phyloP scores from a whole-genome alignment of 2,888 invertebrate species.

The Leucophenga montana region DNA sequence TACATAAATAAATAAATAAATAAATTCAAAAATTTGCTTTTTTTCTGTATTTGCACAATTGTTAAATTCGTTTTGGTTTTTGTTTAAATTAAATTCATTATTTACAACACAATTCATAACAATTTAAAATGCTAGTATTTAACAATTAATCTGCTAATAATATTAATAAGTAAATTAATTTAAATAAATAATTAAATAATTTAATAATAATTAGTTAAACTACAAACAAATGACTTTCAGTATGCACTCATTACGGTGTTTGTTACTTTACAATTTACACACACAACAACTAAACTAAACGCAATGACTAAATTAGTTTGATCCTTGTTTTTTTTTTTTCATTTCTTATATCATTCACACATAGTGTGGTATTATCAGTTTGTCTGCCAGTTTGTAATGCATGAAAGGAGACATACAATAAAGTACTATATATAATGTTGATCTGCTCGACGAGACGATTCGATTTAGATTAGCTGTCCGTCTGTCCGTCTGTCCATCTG shows the following conservation, averaged over 20 bases:
- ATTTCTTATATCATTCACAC: too few species aligned
- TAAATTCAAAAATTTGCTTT: not conserved
- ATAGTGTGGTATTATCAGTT: too few species aligned
- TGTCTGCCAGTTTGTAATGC: too few species aligned
- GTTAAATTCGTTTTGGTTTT: constrained; percentile 11
- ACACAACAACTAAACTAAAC: constrained; percentile 42
- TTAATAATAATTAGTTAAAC: constrained; percentile 25
- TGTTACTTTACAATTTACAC: constrained; percentile 43
- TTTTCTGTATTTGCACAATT: not conserved
- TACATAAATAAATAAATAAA: too few species aligned
- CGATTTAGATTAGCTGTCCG: too few species aligned
- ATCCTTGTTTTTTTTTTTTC: not conserved
- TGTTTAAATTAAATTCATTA: constrained; percentile 42
- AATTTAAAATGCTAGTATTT: constrained; percentile 41
- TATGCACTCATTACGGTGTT: constrained; percentile 59
- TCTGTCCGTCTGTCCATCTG: too few species aligned
- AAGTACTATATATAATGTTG: too few species aligned
- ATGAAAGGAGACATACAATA: too few species aligned
- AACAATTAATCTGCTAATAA: constrained; percentile 41
- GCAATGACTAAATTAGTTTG: constrained; percentile 9
- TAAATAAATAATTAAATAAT: constrained; percentile 29
- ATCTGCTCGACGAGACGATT: too few species aligned
- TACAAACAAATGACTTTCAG: constrained; percentile 68
- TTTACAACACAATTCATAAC: constrained; percentile 52
- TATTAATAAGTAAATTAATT: constrained; percentile 46